Evolutionary conservation across 2,888 invertebrate species (phyloP), one percentile per base, ranked within the genome.

Genomic region (Celastrina argiolus): DNA sequence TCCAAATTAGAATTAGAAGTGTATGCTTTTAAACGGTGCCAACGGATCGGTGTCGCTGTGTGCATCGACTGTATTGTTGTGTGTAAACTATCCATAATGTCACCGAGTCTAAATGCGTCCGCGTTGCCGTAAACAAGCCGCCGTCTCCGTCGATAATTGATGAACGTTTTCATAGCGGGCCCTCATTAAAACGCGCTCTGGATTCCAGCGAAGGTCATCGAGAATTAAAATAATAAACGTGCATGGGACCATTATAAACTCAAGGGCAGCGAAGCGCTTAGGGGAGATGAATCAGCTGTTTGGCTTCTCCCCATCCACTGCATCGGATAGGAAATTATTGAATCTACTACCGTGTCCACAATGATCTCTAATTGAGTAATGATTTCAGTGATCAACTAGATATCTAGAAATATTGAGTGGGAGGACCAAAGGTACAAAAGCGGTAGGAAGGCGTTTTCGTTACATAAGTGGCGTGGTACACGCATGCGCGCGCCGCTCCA

Each of bases 81-180:
- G 69, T 70, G 64, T 68, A 67, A 69, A 67, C 67, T 68, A 56
- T 68, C 66, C 69, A 69, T 71, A 72, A 70, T 71, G 69, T 87
- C 85, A 84, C 84, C 74, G 80, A 75, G 81, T 83, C 90, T 89
- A 89, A 87, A 89, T 87, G 87, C 87, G 88, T 86, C 83, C 85
- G 78, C 79, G 82, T 74, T 82, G 82, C 84, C 80, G 88, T 88
- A 90, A 90, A 89, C 88, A 88, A 83, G 83, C 79, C 75, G 78
- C 83, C 82, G 83, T 83, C 84, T 79, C 84, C 80, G 83, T 83
- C 88, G 89, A 88, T 90, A 90, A 91, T 90, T 89, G 89, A 89
- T 84, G 85, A 84, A 84, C 87, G 83, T 85, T 89, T 86, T 85
- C 87, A 84, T 87, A 80, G 80, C 81, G 81, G 66, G 76, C 78